These are phyloP conservation scores for Acanthaster planci DNA, from an alignment of 35 echinoderm and acorn worm species.

Conservation along the genomic window DNA sequence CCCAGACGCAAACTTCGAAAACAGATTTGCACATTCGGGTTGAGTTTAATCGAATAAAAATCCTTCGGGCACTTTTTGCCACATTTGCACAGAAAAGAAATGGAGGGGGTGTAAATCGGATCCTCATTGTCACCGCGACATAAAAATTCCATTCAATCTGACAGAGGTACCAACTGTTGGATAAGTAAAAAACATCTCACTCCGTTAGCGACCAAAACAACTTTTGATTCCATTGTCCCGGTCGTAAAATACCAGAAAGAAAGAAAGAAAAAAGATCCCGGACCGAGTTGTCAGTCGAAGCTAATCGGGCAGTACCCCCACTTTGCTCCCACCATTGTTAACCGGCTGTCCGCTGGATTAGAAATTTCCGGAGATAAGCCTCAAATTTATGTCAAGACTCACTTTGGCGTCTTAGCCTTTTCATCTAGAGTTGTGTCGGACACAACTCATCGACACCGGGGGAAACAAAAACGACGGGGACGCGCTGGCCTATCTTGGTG, in stretches of 20 bases:
- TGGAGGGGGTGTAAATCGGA: too few relatives aligned
- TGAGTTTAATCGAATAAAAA: too few relatives aligned
- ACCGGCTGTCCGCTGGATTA: not conserved
- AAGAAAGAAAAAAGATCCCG: too few relatives aligned
- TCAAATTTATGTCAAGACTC: slow-evolving; percentile 14
- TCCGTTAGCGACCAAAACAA: slow-evolving; percentile 17
- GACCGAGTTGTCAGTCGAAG: too few relatives aligned
- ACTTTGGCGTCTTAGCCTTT: not conserved
- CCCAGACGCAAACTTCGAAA: too few relatives aligned
- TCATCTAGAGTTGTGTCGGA: not conserved
- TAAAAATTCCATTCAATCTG: not conserved
- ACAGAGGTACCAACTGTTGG: not conserved
- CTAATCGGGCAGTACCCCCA: not conserved
- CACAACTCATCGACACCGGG: not conserved
- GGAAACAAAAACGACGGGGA: not conserved
- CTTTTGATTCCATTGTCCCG: slow-evolving; percentile 3
- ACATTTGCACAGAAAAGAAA: too few relatives aligned
- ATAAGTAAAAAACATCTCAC: slow-evolving; percentile 1
- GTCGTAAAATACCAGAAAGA: not conserved
- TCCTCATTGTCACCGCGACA: not conserved
- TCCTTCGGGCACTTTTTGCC: too few relatives aligned
- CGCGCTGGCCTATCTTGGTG: not conserved
- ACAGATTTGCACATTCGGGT: too few relatives aligned
- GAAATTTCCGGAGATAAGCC: slow-evolving; percentile 28
- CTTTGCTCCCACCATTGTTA: not conserved